Percentiles rank a stretch among this genome's conserved stretches.
Evolutionary conservation across 1,140 invertebrate genomes (phyloP).

Genomic region (Leptopilina clavipes): DNA sequence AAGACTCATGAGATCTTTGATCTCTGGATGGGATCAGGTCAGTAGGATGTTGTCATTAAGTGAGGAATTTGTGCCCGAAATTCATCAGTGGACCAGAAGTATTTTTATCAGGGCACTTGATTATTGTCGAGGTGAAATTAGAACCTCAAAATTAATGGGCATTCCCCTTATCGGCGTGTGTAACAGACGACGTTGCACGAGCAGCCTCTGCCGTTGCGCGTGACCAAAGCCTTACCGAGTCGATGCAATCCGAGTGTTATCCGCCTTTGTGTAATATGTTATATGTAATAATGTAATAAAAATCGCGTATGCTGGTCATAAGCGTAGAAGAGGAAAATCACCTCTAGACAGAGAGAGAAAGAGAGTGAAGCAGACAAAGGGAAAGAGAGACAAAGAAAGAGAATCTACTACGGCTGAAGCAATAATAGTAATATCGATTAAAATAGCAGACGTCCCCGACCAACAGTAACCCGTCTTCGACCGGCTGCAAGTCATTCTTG

Average conservation of each 20-base stretch:
- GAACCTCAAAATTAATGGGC: constrained; percentile 3
- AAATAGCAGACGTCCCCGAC: constrained; percentile 27
- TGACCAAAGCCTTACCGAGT: constrained; percentile 59
- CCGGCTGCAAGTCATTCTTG: constrained; percentile 30
- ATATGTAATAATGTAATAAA: constrained; percentile 11
- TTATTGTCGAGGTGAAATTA: constrained; percentile 34
- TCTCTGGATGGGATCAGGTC: constrained; percentile 3
- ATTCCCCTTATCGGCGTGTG: constrained; percentile 38
- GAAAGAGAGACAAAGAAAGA: not conserved
- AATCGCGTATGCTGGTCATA: not conserved
- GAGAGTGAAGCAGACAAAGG: no score
- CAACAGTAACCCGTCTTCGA: constrained; percentile 19
- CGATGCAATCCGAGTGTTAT: constrained; percentile 45
- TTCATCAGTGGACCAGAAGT: constrained; percentile 19
- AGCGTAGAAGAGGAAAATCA: not conserved
- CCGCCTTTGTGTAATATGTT: constrained; percentile 38
- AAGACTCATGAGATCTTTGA: not conserved
- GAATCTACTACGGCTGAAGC: constrained; percentile 25
- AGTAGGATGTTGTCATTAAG: not conserved
- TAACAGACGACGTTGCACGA: constrained; percentile 35
- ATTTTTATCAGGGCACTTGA: constrained; percentile 19
- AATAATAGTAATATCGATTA: constrained; percentile 33
- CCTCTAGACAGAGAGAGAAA: not conserved
- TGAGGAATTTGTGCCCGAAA: constrained; percentile 16
- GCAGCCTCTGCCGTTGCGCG: constrained; percentile 53